phyloP scores from a whole-genome alignment of 1,140 invertebrate species.

The Potamilus streckersoni region DNA sequence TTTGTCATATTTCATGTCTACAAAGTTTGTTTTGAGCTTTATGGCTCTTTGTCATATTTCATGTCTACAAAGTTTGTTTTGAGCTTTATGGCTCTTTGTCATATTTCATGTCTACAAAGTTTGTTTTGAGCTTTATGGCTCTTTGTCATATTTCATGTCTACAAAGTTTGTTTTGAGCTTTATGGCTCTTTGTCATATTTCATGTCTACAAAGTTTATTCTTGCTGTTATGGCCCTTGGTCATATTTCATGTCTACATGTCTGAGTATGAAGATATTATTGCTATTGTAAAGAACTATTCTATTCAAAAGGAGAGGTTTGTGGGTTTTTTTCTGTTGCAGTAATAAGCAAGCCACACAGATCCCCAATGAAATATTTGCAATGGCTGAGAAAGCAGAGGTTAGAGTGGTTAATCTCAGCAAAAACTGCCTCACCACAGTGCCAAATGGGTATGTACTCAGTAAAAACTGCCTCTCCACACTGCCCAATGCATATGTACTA shows the following conservation, averaged over 20 bases:
- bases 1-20: neutral
- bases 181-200: neutral
- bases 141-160: too few relatives aligned
- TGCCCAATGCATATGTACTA: constrained; percentile 66
- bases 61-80: too few relatives aligned
- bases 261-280: neutral
- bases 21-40: neutral
- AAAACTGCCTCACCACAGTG: constrained; percentile 79
- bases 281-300: neutral
- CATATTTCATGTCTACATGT: neutral
- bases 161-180: neutral
- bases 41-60: too few relatives aligned
- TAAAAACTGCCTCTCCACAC: too few relatives aligned
- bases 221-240: neutral
- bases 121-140: too few relatives aligned
- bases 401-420: constrained; percentile 81
- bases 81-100: too few relatives aligned
- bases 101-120: too few relatives aligned
- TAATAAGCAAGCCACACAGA: constrained; percentile 73
- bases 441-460: constrained; percentile 75
- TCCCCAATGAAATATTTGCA: constrained; percentile 80
- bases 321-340: constrained; percentile 38
- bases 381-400: constrained; percentile 79
- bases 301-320: neutral
- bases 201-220: neutral